phyloP scores from a whole-genome alignment of 2,113 vertebrate genomes.

The Junco hyemalis region DNA sequence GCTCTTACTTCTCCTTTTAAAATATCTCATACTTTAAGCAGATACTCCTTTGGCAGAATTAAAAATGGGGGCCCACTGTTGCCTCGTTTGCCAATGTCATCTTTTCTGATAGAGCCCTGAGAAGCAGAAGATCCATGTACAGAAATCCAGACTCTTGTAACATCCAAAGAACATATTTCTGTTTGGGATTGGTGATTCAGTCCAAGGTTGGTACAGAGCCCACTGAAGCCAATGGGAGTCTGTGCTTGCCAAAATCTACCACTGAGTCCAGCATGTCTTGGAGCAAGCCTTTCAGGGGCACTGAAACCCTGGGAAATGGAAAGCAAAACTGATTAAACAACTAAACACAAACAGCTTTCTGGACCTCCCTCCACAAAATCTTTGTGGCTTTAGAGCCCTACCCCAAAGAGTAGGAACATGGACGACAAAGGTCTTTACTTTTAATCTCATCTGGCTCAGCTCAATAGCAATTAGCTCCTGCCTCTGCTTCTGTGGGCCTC shows the following conservation, averaged over 20 bases:
- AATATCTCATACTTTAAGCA: not conserved
- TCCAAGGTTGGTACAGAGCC: not conserved
- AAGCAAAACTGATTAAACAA: not conserved
- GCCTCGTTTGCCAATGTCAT: not conserved
- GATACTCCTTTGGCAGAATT: not conserved
- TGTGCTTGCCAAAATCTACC: not conserved
- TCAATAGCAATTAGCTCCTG: constrained; percentile 44
- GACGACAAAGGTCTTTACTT: not conserved
- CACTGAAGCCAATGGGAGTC: not conserved
- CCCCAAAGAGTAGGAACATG: not conserved
- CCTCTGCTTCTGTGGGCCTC: constrained; percentile 57
- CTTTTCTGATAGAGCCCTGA: not conserved
- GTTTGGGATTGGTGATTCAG: not conserved
- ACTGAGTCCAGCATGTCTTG: not conserved
- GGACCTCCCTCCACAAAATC: not conserved
- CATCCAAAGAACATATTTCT: not conserved
- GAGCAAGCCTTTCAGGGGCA: not conserved
- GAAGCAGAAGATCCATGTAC: not conserved
- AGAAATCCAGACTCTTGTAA: not conserved
- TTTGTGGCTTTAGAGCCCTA: not conserved
- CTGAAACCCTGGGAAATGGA: not conserved
- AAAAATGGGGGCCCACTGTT: not conserved
- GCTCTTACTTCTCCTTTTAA: not conserved
- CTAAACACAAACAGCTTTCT: not conserved
- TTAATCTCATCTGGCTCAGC: not conserved